Evolutionary conservation across 2,888 invertebrate species (phyloP), one percentile per base, ranked within the genome.

Genomic region (Acleris sparsana): DNA sequence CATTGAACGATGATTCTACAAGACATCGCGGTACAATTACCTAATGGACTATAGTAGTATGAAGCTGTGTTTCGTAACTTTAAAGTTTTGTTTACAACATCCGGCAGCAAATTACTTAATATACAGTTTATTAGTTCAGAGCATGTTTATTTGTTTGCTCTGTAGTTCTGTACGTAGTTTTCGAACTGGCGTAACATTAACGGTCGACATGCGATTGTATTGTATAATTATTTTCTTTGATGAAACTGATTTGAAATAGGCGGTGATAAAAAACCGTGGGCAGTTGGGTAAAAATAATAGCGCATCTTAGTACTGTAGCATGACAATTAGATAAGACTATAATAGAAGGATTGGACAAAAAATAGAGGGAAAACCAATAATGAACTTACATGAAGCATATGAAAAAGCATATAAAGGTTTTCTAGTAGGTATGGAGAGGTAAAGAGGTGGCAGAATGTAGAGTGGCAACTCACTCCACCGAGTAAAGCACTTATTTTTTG

Each of bases 211-310:
- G 33, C 16, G 60, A n/a, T 63, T 7, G 55, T 33, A 25, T 25
- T 25, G 33, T 59, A 58, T 58, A 44, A 63, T 57, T n/a, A 57
- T 57, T 56, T 2, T 18, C 25, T 57, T 17, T 62, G 18, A 71
- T 73, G 11, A 33, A 33, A 11, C 9, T 39, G 39, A 39, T 13
- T 39, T 13, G 13, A 4, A 13, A 3, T 13, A 13, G 39, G 39
- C 39, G 13, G 13, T 0, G 13, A 6, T 1, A 25, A 13, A 13
- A 13, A 13, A 33, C 33, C 2, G 33, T 33, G 9, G 33, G 29
- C 3, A 33, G 9, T 33, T 2, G 9, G 9, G 33, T 9, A 9
- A 9, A 33, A 33, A 33, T 25, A 6, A 25, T 33, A 29, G 29
- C 33, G 33, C 3, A 9, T 33, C 33, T 33, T 13, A 13, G 39